Conservation (phyloP, 23 tunicate genomes). For the Botrylloides violaceus region DNA sequence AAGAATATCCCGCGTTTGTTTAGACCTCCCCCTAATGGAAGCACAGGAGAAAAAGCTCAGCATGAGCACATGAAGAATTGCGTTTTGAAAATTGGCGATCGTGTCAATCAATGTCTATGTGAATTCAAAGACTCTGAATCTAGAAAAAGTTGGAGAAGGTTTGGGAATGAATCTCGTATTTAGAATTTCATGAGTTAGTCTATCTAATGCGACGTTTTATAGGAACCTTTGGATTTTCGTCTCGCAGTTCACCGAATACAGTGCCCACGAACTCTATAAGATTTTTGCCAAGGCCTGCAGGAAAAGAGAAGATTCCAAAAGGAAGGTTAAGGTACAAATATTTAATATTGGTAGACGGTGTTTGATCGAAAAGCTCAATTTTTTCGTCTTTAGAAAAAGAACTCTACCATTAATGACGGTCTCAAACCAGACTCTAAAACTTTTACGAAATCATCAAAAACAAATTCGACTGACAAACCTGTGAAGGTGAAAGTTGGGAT, state of each 20-base stretch:
- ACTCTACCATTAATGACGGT: not conserved
- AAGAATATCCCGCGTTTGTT: too few species aligned
- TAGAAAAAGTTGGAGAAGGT: slow-evolving; percentile 48
- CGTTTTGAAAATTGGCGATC: slow-evolving; percentile 82
- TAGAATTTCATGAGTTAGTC: not conserved
- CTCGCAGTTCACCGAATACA: slow-evolving; percentile 77
- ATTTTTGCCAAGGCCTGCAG: slow-evolving; percentile 37
- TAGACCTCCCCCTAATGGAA: slow-evolving; percentile 58
- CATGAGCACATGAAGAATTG: slow-evolving; percentile 65
- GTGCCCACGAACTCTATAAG: slow-evolving; percentile 61
- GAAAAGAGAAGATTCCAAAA: slow-evolving; percentile 6
- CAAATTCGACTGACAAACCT: not conserved
- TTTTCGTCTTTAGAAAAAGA: not conserved
- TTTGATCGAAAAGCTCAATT: too few species aligned
- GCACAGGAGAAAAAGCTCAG: slow-evolving; percentile 62
- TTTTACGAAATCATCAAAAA: not conserved
- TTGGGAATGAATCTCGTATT: not conserved
- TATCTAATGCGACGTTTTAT: not conserved
- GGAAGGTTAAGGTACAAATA: slow-evolving; percentile 3
- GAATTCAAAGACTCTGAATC: slow-evolving; percentile 39
- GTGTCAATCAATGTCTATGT: slow-evolving; percentile 56
- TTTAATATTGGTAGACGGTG: too few species aligned
- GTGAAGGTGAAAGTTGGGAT: too few species aligned
- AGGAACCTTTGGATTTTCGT: slow-evolving; percentile 85
- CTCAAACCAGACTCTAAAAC: not conserved